phyloP scores from a whole-genome alignment of 2,797 vertebrate species.

The Pseudochaenichthys georgianus region DNA sequence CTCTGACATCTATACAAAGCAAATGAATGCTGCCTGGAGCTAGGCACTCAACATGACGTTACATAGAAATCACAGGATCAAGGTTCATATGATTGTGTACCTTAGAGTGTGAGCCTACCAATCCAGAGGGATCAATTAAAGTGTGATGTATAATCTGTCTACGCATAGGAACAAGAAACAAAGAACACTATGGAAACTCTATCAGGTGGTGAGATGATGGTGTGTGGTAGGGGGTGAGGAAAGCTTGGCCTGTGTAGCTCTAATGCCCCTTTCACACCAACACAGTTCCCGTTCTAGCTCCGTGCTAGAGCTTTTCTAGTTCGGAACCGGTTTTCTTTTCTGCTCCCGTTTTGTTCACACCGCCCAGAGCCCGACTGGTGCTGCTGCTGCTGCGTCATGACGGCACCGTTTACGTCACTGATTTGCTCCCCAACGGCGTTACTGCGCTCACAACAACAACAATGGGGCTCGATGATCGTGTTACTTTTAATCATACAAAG shows the following conservation, averaged over 20 bases:
- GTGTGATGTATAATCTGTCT: slow-evolving; percentile 80
- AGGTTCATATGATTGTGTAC: slow-evolving; percentile 72
- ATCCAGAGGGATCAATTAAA: slow-evolving; percentile 88
- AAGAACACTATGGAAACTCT: slow-evolving; percentile 37
- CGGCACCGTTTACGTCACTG: too few relatives aligned
- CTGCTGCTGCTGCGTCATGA: too few relatives aligned
- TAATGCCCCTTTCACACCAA: background rate
- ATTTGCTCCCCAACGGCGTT: too few relatives aligned
- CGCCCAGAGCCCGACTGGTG: too few relatives aligned
- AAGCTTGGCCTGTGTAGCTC: slow-evolving; percentile 35
- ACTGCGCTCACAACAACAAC: too few relatives aligned
- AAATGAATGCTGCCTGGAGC: slow-evolving; percentile 68
- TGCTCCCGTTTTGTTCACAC: too few relatives aligned
- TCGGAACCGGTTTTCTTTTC: too few relatives aligned
- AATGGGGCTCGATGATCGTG: too few relatives aligned
- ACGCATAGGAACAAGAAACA: slow-evolving; percentile 31
- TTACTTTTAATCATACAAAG: too few relatives aligned
- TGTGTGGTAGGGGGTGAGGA: slow-evolving; percentile 28
- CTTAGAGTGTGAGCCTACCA: slow-evolving; percentile 68
- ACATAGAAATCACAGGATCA: slow-evolving; percentile 66
- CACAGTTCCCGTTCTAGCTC: too few relatives aligned
- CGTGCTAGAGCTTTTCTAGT: too few relatives aligned
- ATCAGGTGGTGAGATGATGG: slow-evolving; percentile 30
- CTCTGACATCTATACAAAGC: slow-evolving; percentile 38
- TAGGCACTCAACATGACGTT: slow-evolving; percentile 52